Base-by-base conservation (phyloP, 30 jellyfish, hydroid and myxozoan species). In the Turritopsis dohrnii region DNA sequence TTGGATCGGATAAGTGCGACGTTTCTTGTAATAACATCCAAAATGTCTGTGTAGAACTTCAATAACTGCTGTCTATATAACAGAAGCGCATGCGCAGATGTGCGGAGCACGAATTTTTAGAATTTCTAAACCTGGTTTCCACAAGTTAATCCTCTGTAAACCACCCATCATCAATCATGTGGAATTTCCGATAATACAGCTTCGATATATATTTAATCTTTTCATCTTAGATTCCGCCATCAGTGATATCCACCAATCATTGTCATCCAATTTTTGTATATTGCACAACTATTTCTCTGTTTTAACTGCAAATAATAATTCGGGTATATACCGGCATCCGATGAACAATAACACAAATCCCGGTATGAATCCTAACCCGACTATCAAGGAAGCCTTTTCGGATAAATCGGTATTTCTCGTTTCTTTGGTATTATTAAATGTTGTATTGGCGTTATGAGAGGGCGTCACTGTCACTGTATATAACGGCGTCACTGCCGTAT, bases 301-400 rank as follows among this genome's bases (percentile, higher is more conserved):
- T 7, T 17, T 69, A 27, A 69, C 31, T 1, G 9, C 19, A 0
- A 21, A 9, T 7, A 69, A 23, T n/a, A n/a, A 7, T 23, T 69
- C 77, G 16, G 77, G 77, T n/a, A 69, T 27, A 69, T 7, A 69
- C 28, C 77, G 16, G 22, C 77, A 69, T n/a, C 23, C 28, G 28
- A 69, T n/a, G 30, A n/a, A 69, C 7, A 69, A 0, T 69, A 69
- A 23, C 8, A 69, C 28, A 17, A 69, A n/a, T 69, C 77, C 77
- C 19, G 77, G 77, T 69, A 69, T 69, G 30, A 69, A 69, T 7
- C 77, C 77, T 0, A 69, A 27, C 0, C 77, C 77, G 19, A 69
- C 77, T n/a, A 69, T 69, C 30, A 69, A 69, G 30, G 77, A 69
- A n/a, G 77, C 77, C 19, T 69, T 69, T 69, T 69, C 30, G 30